Evolutionary conservation across 2,113 vertebrate genomes (phyloP).

Genomic region (Plestiodon gilberti): DNA sequence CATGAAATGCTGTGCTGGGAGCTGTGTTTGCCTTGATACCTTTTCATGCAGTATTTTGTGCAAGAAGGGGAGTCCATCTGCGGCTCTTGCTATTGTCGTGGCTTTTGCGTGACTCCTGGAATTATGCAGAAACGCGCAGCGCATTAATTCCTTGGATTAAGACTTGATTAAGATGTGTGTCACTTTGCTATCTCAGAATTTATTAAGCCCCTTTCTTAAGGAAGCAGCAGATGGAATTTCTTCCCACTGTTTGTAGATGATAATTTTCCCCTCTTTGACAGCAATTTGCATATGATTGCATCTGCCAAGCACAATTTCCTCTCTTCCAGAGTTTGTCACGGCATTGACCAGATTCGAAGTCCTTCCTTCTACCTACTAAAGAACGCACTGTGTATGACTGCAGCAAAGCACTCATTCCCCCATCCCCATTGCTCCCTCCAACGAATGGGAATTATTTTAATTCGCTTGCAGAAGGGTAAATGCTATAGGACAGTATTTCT

Average conservation of each 20-base stretch:
- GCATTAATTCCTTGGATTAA: slow-evolving; percentile 96
- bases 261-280: slow-evolving; percentile 89
- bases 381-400: slow-evolving; percentile 42
- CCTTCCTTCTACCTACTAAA: slow-evolving; percentile 46
- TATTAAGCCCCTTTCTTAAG: slow-evolving; percentile 91
- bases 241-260: slow-evolving; percentile 93
- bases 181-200: slow-evolving; percentile 96
- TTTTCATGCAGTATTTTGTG: slow-evolving; percentile 65
- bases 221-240: slow-evolving; percentile 92
- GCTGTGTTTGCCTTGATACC: slow-evolving; percentile 68
- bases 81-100: slow-evolving; percentile 73
- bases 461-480: background rate
- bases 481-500: background rate
- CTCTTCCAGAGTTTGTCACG: slow-evolving; percentile 68
- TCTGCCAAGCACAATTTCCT: slow-evolving; percentile 79
- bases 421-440: slow-evolving; percentile 6
- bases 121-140: slow-evolving; percentile 92
- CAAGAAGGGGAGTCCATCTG: slow-evolving; percentile 65
- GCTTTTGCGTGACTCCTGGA: slow-evolving; percentile 79
- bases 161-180: slow-evolving; percentile 98
- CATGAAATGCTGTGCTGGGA: slow-evolving; percentile 53
- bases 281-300: slow-evolving; percentile 92
- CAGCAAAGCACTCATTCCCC: background rate
- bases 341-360: slow-evolving; percentile 59
- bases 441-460: background rate